Evolutionary conservation across 2,113 vertebrate genomes (phyloP).

Genomic region (Chamaetylas fuelleborni): DNA sequence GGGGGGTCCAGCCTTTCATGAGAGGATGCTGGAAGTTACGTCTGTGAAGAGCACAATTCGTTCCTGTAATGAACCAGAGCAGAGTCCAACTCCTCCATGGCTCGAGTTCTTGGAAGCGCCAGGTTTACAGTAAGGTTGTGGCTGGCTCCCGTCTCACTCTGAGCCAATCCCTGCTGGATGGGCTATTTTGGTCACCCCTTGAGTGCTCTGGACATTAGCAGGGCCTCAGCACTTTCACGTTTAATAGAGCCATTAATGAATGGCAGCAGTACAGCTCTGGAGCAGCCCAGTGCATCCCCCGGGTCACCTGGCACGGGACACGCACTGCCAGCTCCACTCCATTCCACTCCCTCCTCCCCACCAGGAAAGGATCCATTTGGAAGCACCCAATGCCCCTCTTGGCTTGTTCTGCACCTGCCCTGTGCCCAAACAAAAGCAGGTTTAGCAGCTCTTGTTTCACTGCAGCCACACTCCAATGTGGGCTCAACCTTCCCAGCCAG

Average conservation of each 20-base stretch:
- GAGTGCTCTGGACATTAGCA: slow-evolving; percentile 3
- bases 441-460: neutral
- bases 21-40: neutral
- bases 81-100: neutral
- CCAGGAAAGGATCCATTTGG: fast-evolving
- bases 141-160: fast-evolving
- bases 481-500: neutral
- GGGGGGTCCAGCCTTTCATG: neutral
- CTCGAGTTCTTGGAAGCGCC: neutral
- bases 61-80: neutral
- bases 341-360: neutral
- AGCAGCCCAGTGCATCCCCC: neutral
- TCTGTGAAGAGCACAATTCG: neutral
- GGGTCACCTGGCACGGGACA: neutral
- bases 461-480: neutral
- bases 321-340: fast-evolving
- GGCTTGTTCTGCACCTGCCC: neutral
- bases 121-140: neutral
- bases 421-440: neutral
- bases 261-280: neutral
- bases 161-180: neutral
- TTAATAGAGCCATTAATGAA: slow-evolving; percentile 16
- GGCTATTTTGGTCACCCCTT: neutral
- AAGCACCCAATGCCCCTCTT: neutral
- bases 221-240: neutral